These are phyloP conservation scores for Luperina nickerlii DNA, from an alignment of 2,888 invertebrate species.

Conservation along the genomic window DNA sequence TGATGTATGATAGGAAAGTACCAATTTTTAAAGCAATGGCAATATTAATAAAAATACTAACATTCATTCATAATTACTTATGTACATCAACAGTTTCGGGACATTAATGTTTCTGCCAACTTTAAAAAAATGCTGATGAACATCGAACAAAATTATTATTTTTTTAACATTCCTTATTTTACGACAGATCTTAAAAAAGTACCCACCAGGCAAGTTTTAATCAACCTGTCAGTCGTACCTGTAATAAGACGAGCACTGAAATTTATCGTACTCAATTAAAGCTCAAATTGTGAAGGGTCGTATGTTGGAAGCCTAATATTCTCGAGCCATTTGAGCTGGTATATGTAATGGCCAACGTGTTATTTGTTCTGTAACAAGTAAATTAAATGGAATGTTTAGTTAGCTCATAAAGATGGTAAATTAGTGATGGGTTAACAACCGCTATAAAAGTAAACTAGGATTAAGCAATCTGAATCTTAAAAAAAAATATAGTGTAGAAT, in stretches of 20 bases:
- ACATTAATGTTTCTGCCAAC: not conserved
- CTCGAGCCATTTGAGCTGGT: constrained; percentile 36
- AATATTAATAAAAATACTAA: not conserved
- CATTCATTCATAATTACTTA: not conserved
- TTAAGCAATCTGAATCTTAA: not conserved
- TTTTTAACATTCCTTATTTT: constrained; percentile 40
- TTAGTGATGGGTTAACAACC: constrained; percentile 8
- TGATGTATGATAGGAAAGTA: not conserved
- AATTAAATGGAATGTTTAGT: constrained; percentile 45
- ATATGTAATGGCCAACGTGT: constrained; percentile 34
- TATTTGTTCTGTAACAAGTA: constrained; percentile 46
- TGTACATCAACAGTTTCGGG: not conserved
- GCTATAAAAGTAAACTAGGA: not conserved
- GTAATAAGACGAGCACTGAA: constrained; percentile 58
- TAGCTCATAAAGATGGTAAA: constrained; percentile 30
- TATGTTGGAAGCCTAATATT: constrained; percentile 44
- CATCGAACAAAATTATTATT: not conserved
- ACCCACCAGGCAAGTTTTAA: constrained; percentile 50
- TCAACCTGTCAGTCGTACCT: constrained; percentile 56
- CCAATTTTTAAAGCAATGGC: not conserved
- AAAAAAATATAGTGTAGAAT: not conserved
- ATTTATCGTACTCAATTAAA: constrained; percentile 64
- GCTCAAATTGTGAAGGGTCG: constrained; percentile 44
- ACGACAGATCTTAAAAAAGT: constrained; percentile 42
- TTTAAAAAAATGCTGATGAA: not conserved